phyloP scores from a whole-genome alignment of 2,113 vertebrate genomes.

The Perca flavescens region DNA sequence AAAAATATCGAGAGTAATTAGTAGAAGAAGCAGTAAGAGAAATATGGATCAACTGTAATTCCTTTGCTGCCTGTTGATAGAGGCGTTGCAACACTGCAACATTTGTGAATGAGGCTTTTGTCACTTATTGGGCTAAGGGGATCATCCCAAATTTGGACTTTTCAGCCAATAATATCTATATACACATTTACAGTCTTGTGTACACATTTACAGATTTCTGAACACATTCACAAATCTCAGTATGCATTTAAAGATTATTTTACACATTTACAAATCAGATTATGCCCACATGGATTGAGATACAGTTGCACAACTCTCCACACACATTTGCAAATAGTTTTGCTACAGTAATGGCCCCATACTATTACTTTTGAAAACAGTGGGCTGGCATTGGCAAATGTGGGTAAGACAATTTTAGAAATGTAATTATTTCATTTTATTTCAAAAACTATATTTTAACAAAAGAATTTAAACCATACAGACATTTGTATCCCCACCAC shows the following conservation, averaged over 20 bases:
- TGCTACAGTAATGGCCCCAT: too few species aligned
- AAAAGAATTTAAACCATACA: background rate
- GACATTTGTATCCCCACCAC: background rate
- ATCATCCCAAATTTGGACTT: background rate
- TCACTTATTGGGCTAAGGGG: background rate
- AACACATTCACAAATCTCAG: too few species aligned
- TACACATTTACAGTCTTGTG: too few species aligned
- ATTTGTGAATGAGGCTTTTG: background rate
- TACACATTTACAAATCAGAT: too few species aligned
- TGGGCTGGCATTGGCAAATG: background rate
- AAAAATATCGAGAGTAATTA: too few species aligned
- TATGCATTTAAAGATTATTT: too few species aligned
- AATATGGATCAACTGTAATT: background rate
- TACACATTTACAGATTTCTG: too few species aligned
- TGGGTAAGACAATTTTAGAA: background rate
- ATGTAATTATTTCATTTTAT: background rate
- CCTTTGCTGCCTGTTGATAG: background rate
- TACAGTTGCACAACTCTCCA: too few species aligned
- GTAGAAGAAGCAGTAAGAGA: background rate
- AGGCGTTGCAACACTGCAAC: background rate
- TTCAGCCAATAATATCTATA: too few species aligned
- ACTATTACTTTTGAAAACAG: background rate
- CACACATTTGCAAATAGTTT: too few species aligned
- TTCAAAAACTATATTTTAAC: too few species aligned
- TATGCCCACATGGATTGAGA: too few species aligned